These are phyloP conservation scores for Coreoperca whiteheadi DNA, from an alignment of 2,113 vertebrate species.

Conservation along the genomic window DNA sequence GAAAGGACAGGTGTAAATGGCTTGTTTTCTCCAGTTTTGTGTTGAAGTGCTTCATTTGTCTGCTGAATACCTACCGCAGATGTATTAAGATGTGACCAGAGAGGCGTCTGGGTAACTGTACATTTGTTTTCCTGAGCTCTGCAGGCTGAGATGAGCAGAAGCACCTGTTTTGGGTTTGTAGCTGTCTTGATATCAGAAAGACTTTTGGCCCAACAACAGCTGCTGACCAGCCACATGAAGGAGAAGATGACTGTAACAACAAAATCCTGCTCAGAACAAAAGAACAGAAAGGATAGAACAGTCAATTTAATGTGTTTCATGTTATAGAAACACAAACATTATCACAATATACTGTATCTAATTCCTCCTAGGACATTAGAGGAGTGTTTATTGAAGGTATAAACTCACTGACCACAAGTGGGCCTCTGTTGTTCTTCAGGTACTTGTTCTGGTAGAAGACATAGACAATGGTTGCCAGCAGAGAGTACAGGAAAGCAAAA, in stretches of 20 bases:
- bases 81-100: slow-evolving; percentile 94
- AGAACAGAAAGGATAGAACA: slow-evolving; percentile 14
- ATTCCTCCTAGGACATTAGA: neutral
- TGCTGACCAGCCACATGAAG: slow-evolving; percentile 94
- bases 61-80: slow-evolving; percentile 88
- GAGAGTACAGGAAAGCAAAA: slow-evolving; percentile 95
- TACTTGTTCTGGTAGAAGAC: slow-evolving; percentile 99
- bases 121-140: slow-evolving; percentile 92
- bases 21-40: neutral
- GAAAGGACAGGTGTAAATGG: neutral
- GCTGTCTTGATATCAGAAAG: slow-evolving; percentile 93
- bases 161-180: slow-evolving; percentile 91
- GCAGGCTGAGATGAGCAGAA: slow-evolving; percentile 93
- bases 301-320: neutral
- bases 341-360: neutral
- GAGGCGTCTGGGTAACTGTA: slow-evolving; percentile 87
- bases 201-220: slow-evolving; percentile 95
- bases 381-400: neutral
- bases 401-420: slow-evolving; percentile 91
- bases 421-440: slow-evolving; percentile 97
- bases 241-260: slow-evolving; percentile 95
- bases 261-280: slow-evolving; percentile 89
- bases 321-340: neutral
- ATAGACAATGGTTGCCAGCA: slow-evolving; percentile 95
- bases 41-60: neutral